Base-by-base conservation (phyloP, 1,140 invertebrate species). In the Achroia grisella region DNA sequence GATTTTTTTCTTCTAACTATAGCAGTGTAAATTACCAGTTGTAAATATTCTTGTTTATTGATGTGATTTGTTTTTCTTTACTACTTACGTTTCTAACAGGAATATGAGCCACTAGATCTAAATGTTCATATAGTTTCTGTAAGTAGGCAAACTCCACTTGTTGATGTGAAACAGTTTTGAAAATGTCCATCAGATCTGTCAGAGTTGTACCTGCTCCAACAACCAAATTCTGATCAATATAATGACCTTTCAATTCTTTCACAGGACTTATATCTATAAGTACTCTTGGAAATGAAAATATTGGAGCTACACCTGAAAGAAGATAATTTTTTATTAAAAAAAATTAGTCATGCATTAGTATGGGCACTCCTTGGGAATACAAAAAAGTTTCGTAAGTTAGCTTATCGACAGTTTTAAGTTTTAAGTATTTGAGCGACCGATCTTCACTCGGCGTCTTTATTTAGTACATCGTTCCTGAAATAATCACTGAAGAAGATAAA, bases 251-350 rank as follows among this genome's bases (percentile, higher is more conserved):
- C 10, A 90, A 73, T 34, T 78, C 60, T 31, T 90, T 89, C 47
- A 89, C 89, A 31, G 87, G 62, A 11, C 85, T 79, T 57, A 92
- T 87, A 52, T 90, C 93, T 47, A 96, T 91, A 42, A 91, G 91
- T 29, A 93, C 74, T 49, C 52, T 67, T 12, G 84, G 84, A 31
- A 69, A 69, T 8, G 55, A 44, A 6, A 76, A 39, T 15, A 76
- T 70, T 15, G 75, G 75, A 4, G 56, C 52, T 13, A 54, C 71
- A 39, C 78, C 78, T 82, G 46, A 8, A 44, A 67, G 57, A 23
- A 28, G 29, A 53, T 39, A n/a, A 29, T 28, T 31, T 31, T 48
- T 8, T 30, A 30, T 10, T 43, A 11, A 12, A 17, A 23, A 6
- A 23, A 23, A 3, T 23, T 23, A 23, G n/a, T n/a, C n/a, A n/a